Base-by-base conservation (phyloP, 1,140 invertebrate species). In the Temnothorax curvispinosus region DNA sequence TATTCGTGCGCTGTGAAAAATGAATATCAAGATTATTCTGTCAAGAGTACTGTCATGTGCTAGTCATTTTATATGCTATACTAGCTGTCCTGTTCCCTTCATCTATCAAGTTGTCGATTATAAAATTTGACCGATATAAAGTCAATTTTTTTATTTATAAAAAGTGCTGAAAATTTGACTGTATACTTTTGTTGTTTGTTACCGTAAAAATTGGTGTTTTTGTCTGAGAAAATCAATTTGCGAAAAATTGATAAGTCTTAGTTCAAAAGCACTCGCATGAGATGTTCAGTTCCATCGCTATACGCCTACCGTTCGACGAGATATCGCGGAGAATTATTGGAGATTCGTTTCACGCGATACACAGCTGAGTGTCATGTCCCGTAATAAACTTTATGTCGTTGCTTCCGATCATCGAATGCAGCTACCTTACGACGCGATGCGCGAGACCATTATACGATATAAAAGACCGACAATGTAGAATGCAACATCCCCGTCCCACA, bases 351-450 rank as follows among this genome's bases (percentile, higher is more conserved):
- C 64, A 58, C 77, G 56, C 71, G 38, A 54, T 32, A 21, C n/a
- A 60, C 71, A 60, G 60, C 67, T 60, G 47, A 85, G 64, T 27
- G 27, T 52, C 50, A 41, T 72, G 67, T 56, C 56, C 44, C 9
- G 56, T 84, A 78, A 87, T 90, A 85, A 90, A 90, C 81, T 90
- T 90, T n/a, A 78, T 50, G 47, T 41, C 38, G n/a, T 56, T 54
- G 62, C 56, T 74, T 69, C 11, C 84, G 60, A 80, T 84, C 56
- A 54, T 75, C 32, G 69, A 62, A 60, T 50, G 54, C 67, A 82
- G 52, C 54, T 74, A 82, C 54, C 38, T 47, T 50, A 72, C 78
- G 65, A 71, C 67, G 65, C 77, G 64, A 81, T 56, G n/a, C 18
- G 44, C 67, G 38, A 72, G 80, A 21, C 67, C 41, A 60, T 82